Evolutionary conservation across 1,140 invertebrate genomes (phyloP).

Genomic region (Drosophila bocki): DNA sequence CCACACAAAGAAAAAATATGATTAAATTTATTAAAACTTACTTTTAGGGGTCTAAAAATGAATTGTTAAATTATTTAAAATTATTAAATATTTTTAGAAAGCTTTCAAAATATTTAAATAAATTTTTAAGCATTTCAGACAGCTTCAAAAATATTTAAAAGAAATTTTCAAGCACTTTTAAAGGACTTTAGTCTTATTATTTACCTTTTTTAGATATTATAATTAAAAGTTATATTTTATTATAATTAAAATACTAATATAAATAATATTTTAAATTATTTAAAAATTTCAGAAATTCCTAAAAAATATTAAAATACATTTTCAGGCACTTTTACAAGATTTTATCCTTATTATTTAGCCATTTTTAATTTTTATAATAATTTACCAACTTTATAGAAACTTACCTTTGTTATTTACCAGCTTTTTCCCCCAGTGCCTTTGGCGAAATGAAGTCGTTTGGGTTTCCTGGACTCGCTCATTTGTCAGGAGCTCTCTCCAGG

Average conservation of each 20-base stretch:
- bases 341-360: not conserved
- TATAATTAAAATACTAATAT: no score
- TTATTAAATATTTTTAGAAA: not conserved
- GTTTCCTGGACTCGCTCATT: constrained; percentile 22
- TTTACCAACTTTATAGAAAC: no score
- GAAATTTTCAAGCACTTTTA: no score
- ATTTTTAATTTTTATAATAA: not conserved
- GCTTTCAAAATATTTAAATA: not conserved
- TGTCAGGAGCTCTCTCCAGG: constrained; percentile 25
- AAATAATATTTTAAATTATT: not conserved
- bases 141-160: no score
- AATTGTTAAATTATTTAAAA: not conserved
- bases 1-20: constrained; percentile 4
- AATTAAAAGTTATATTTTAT: no score
- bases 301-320: not conserved
- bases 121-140: no score
- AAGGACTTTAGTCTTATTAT: no score
- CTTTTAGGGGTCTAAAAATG: not conserved
- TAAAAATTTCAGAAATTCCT: not conserved
- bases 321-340: no score
- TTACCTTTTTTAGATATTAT: no score
- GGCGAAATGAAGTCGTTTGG: constrained; percentile 28
- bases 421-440: not conserved
- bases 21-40: no score
- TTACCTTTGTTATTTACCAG: not conserved